Base-by-base conservation (phyloP, 1,140 invertebrate species). In the Ips nitidus region DNA sequence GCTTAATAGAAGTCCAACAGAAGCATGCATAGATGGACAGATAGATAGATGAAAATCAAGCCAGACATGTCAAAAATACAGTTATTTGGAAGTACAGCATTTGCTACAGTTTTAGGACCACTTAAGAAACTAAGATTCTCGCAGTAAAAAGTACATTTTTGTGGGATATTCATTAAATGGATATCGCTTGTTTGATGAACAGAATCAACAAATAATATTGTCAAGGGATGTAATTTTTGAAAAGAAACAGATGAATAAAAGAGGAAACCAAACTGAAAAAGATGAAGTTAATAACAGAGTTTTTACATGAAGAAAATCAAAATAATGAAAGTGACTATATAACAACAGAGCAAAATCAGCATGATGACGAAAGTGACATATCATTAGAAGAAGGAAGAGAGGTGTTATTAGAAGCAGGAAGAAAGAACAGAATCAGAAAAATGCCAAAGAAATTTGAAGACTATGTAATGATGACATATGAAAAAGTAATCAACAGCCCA, bases 1-100 rank as follows among this genome's bases (percentile, higher is more conserved):
- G 4, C 39, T 74, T 4, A 81, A 81, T 68, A 57, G 73, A 65
- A 66, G 71, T 8, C 66, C 65, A 22, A 69, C 73, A n/a, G 56
- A 64, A 43, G 71, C 57, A 47, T 47, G 60, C 37, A 6, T 52
- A 1, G 69, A 56, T 45, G 78, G 75, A 59, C 77, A 78, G 5
- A 73, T 60, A 45, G 76, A 80, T 66, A 74, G 74, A 45, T 80
- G 76, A 77, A 75, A 59, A 72, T 56, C 39, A 75, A 77, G 64
- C 74, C 76, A 0, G 58, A 79, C 52, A 22, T 81, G 1, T 47
- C 40, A 8, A 74, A 74, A 73, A 22, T 22, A 22, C 22, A 22
- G 22, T 22, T 22, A 22, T 22, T 22, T 22, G 22, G 22, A 22
- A 22, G 69, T 58, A 41, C 52, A 57, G 73, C 72, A 39, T 74